phyloP scores from a whole-genome alignment of 2,797 vertebrate genomes.

The Sardinella longiceps region DNA sequence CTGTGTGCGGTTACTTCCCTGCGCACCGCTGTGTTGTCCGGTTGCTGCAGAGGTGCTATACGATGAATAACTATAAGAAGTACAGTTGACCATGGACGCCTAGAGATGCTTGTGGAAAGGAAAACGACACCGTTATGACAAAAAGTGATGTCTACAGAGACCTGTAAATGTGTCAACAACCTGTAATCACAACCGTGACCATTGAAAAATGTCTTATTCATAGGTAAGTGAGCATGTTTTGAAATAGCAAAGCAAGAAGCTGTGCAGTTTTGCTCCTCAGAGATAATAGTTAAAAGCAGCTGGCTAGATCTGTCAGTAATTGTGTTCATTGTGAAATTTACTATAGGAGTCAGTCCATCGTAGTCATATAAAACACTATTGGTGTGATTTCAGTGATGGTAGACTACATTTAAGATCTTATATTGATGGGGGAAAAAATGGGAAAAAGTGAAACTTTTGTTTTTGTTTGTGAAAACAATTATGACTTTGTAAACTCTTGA shows the following conservation, averaged over 20 bases:
- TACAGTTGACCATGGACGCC: slow-evolving; percentile 37
- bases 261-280: slow-evolving; percentile 26
- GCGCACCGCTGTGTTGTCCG: slow-evolving; percentile 60
- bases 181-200: background rate
- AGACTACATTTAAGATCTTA: no score
- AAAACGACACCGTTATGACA: slow-evolving; percentile 14
- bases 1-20: slow-evolving; percentile 76
- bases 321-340: background rate
- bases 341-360: background rate
- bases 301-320: background rate
- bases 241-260: background rate
- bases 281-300: background rate
- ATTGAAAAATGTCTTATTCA: background rate
- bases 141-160: background rate
- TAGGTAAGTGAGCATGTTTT: slow-evolving; percentile 17
- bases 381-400: no score
- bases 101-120: background rate
- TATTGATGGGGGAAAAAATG: no score
- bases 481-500: background rate
- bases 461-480: background rate
- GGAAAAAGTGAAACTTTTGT: background rate
- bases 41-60: slow-evolving; percentile 65
- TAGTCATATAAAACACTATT: background rate
- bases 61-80: slow-evolving; percentile 58
- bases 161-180: slow-evolving; percentile 9